phyloP scores from a whole-genome alignment of 2,113 vertebrate genomes.

The Oreochromis tanganicae region DNA sequence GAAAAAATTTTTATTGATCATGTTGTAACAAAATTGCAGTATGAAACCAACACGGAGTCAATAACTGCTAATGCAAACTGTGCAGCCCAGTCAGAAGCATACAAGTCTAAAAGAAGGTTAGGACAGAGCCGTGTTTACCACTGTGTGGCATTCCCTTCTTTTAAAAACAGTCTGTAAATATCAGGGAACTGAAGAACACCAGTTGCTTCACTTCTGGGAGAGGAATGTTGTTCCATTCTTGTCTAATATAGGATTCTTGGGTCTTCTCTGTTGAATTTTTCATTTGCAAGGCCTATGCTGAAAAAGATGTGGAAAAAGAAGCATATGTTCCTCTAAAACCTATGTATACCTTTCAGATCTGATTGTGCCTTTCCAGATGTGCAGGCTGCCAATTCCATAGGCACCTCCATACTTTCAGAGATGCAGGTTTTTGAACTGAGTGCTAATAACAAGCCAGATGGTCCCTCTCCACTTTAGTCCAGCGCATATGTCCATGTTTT shows the following conservation, averaged over 20 bases:
- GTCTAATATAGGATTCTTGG: neutral
- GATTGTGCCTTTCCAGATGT: no score
- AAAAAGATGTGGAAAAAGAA: no score
- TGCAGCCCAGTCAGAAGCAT: neutral
- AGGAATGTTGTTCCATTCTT: neutral
- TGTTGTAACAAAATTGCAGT: neutral
- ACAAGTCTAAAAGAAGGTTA: neutral
- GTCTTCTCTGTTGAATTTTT: no score
- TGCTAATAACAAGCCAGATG: no score
- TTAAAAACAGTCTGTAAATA: neutral
- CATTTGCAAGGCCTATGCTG: no score
- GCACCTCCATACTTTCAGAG: no score
- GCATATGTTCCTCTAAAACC: no score
- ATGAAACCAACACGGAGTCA: neutral
- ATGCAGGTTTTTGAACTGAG: no score
- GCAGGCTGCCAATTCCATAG: no score
- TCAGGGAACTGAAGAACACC: neutral
- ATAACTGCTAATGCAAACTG: neutral
- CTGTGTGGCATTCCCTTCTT: neutral
- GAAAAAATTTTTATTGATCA: neutral
- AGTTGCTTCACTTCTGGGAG: neutral
- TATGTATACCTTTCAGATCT: no score
- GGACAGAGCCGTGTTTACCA: neutral
- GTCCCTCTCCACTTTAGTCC: no score
- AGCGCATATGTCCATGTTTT: neutral